These are phyloP conservation scores for Hyperoodon ampullatus DNA, from an alignment of 2,113 vertebrate genomes.

Conservation along the genomic window DNA sequence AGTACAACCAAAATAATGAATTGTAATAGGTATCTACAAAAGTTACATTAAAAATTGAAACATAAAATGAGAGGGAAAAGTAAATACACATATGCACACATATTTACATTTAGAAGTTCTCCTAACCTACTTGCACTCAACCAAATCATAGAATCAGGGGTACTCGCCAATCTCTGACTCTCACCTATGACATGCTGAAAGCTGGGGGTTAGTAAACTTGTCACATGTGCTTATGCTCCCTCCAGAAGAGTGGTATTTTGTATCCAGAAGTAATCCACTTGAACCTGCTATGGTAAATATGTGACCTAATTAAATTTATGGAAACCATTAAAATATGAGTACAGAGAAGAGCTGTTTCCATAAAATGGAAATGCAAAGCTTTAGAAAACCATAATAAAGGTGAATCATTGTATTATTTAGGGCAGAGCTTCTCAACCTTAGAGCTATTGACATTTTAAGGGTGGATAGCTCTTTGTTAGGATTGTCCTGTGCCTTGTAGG, in stretches of 20 bases:
- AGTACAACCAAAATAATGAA: neutral
- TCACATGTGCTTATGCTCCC: neutral
- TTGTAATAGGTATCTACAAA: neutral
- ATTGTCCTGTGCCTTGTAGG: neutral
- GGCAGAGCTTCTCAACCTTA: neutral
- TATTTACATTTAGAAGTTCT: neutral
- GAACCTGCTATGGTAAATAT: neutral
- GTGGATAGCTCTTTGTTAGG: neutral
- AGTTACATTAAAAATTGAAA: neutral
- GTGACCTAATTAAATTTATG: neutral
- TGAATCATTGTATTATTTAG: neutral
- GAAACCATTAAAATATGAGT: neutral
- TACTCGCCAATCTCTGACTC: neutral
- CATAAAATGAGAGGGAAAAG: neutral
- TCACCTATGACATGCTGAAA: neutral
- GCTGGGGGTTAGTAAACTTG: neutral
- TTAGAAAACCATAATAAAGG: neutral
- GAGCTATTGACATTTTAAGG: neutral
- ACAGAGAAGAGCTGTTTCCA: neutral
- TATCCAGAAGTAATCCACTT: neutral
- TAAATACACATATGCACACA: neutral
- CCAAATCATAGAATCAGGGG: neutral
- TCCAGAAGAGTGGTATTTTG: neutral
- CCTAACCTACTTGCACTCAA: neutral
- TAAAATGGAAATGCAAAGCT: neutral